A percentile compares a stretch with the other conserved stretches of the same genome.
These are phyloP conservation scores for Hycleus cichorii DNA, from an alignment of 1,140 invertebrate species.

Conservation along the genomic window DNA sequence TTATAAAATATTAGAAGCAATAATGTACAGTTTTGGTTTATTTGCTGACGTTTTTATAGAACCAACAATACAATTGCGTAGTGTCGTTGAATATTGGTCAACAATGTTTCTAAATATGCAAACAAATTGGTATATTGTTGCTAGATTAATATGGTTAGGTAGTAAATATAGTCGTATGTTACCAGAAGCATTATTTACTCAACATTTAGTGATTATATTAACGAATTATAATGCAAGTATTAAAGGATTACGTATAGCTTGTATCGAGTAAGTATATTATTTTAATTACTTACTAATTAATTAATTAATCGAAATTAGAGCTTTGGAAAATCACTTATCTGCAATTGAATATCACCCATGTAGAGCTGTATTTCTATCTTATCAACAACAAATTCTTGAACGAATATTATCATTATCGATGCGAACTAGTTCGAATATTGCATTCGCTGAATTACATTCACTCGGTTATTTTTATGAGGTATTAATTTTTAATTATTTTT, in stretches of 20 bases:
- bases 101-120: slow-evolving; percentile 4
- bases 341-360: background rate
- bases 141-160: slow-evolving; percentile 2
- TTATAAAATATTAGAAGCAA: slow-evolving; percentile 6
- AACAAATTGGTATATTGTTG: slow-evolving; percentile 4
- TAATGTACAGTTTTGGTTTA: slow-evolving; percentile 7
- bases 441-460: too few species aligned
- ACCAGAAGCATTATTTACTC: background rate
- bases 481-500: too few species aligned
- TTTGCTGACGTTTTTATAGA: slow-evolving; percentile 3
- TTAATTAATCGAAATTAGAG: background rate
- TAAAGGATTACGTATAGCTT: background rate
- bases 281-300: background rate
- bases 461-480: too few species aligned
- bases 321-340: background rate
- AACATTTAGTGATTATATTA: background rate
- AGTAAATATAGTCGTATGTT: slow-evolving; percentile 3
- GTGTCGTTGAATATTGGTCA: slow-evolving; percentile 5
- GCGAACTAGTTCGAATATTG: too few species aligned
- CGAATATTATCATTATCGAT: too few species aligned
- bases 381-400: too few species aligned
- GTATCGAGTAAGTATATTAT: slow-evolving; percentile 1
- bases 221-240: background rate
- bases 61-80: background rate
- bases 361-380: too few species aligned